These are phyloP conservation scores for Heliangelus exortis DNA, from an alignment of 2,797 vertebrate species.

Conservation along the genomic window DNA sequence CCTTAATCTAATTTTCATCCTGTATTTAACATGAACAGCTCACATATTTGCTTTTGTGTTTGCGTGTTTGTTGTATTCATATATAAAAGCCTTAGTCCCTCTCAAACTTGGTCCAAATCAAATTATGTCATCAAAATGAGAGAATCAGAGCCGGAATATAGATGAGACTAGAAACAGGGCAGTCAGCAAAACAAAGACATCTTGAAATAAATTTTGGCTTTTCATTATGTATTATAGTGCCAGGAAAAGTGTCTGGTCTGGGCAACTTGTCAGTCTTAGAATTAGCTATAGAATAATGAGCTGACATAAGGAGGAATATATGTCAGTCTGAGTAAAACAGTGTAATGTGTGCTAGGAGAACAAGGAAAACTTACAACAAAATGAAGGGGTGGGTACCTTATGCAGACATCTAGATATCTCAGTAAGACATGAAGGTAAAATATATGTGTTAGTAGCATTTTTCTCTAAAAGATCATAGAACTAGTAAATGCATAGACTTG, in stretches of 20 bases:
- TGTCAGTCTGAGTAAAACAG: background rate
- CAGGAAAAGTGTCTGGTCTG: background rate
- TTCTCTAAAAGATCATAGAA: background rate
- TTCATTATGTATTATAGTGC: background rate
- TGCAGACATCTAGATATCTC: background rate
- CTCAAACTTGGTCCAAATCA: background rate
- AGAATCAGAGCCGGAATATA: background rate
- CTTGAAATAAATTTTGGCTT: background rate
- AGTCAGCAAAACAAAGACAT: background rate
- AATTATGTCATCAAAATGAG: background rate
- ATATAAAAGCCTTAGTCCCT: background rate
- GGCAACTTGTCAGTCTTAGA: background rate
- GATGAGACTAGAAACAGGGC: background rate
- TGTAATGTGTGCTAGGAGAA: background rate
- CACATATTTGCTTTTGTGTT: background rate
- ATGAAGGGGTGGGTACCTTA: background rate
- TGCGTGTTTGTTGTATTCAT: background rate
- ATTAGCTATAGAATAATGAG: background rate
- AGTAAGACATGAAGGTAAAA: background rate
- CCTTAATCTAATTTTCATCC: background rate
- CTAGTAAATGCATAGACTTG: background rate
- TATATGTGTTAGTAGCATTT: background rate
- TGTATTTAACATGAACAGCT: background rate
- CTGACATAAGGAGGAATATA: background rate
- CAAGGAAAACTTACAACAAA: background rate